Conservation (phyloP, 35 echinoderm and acorn worm genomes). For the Stichopus chloronotus region DNA sequence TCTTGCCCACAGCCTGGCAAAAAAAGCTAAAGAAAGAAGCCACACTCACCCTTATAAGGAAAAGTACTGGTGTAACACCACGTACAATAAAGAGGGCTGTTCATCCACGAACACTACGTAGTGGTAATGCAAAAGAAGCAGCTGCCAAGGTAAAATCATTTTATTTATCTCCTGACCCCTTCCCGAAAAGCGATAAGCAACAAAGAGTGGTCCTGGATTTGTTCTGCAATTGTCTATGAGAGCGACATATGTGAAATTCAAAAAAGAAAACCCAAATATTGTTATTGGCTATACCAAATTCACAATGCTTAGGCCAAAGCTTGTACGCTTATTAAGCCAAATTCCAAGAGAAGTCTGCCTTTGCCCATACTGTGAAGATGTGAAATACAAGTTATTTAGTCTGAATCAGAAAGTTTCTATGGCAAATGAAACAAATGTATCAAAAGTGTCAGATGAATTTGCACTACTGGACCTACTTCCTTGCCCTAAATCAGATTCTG, state of each 20-base stretch:
- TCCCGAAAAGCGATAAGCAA: not conserved
- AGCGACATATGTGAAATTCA: not conserved
- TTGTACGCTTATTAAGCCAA: not conserved
- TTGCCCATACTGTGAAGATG: conserved; percentile 24
- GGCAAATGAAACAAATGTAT: not conserved
- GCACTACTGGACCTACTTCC: not conserved
- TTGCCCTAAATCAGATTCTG: not conserved
- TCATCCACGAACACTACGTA: not conserved
- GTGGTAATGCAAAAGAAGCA: not conserved
- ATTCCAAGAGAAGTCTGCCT: conserved; percentile 15
- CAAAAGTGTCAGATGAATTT: not conserved
- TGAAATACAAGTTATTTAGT: conserved; percentile 17
- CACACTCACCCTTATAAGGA: not conserved
- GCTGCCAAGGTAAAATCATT: not conserved
- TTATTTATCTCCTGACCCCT: conserved; percentile 16
- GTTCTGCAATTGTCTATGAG: not conserved
- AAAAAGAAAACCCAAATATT: conserved; percentile 2
- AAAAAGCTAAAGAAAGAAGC: conserved; percentile 10
- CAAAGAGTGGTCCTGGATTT: conserved; percentile 17
- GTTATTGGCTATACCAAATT: conserved; percentile 43
- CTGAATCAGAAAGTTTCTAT: not conserved
- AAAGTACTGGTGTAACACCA: not conserved
- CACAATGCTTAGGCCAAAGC: not conserved
- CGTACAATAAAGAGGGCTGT: not conserved
- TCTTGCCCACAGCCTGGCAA: conserved; percentile 5